Evolutionary conservation across 1,140 invertebrate species (phyloP).

Genomic region (Atta cephalotes): DNA sequence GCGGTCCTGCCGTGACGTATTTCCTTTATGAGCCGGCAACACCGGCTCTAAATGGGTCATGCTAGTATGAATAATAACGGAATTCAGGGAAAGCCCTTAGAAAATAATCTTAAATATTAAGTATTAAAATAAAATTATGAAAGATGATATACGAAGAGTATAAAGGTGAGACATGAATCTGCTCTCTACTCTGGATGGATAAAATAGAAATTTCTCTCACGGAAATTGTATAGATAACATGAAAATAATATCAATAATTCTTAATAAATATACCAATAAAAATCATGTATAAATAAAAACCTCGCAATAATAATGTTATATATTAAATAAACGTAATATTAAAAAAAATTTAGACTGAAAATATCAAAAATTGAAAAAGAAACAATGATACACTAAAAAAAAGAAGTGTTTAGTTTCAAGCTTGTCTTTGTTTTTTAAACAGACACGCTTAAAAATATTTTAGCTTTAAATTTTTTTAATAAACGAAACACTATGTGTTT

Average conservation of each 20-base stretch:
- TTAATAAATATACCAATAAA: background rate
- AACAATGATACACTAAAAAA: no score
- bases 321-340: no score
- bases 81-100: constrained; percentile 34
- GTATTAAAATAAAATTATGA: constrained; percentile 23
- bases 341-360: no score
- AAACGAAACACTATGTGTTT: no score
- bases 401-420: no score
- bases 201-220: background rate
- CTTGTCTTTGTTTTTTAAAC: no score
- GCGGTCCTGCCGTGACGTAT: constrained; percentile 62
- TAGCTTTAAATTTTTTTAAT: no score
- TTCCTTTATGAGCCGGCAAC: constrained; percentile 66
- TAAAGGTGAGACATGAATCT: background rate
- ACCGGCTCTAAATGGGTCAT: constrained; percentile 55
- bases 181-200: background rate
- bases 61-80: constrained; percentile 38
- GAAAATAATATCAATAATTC: background rate
- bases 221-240: background rate
- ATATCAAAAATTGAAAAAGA: no score
- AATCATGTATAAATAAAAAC: no score
- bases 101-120: constrained; percentile 12
- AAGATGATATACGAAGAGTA: background rate
- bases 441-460: no score
- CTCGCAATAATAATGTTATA: no score